Conservation (phyloP, 2,797 vertebrate genomes). For the Microchirus variegatus region DNA sequence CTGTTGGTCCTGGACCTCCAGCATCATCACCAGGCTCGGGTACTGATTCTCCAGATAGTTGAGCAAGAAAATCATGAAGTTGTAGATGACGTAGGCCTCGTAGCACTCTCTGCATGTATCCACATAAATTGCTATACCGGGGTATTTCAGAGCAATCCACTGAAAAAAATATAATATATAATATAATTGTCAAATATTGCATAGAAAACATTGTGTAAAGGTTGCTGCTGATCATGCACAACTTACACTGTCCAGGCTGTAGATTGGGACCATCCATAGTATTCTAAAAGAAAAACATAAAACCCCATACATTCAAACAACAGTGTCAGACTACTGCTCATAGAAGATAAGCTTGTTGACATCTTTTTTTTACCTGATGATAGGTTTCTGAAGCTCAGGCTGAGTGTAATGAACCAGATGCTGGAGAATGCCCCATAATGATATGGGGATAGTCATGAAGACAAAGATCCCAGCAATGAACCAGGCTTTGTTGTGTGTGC, state of each 20-base stretch:
- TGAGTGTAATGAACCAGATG: constrained; percentile 98
- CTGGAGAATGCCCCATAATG: constrained; percentile 96
- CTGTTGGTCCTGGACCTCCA: constrained; percentile 97
- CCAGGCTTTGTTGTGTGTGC: constrained; percentile 95
- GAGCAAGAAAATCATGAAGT: constrained; percentile 98
- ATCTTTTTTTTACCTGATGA: constrained; percentile 89
- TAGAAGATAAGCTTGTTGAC: not conserved
- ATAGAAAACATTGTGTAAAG: not conserved
- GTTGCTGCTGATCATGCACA: constrained; percentile 9
- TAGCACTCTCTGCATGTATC: constrained; percentile 99
- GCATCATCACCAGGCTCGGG: constrained; percentile 92
- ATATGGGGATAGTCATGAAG: constrained; percentile 96
- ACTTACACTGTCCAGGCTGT: constrained; percentile 99
- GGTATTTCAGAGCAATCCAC: constrained; percentile 98
- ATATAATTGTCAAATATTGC: fast-evolving
- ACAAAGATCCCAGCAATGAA: constrained; percentile 98
- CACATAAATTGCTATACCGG: constrained; percentile 95
- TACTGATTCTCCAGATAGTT: constrained; percentile 95
- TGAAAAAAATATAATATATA: constrained; percentile 47
- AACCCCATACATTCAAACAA: not conserved
- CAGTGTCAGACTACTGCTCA: not conserved
- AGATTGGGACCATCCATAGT: constrained; percentile 99
- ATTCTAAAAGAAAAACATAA: constrained; percentile 81
- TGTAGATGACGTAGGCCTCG: constrained; percentile 99
- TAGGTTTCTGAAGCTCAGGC: constrained; percentile 97